Percentiles rank a stretch among this genome's conserved stretches.
These are phyloP conservation scores for Neopipo cinnamomea DNA, from an alignment of 2,113 vertebrate genomes.

Conservation along the genomic window DNA sequence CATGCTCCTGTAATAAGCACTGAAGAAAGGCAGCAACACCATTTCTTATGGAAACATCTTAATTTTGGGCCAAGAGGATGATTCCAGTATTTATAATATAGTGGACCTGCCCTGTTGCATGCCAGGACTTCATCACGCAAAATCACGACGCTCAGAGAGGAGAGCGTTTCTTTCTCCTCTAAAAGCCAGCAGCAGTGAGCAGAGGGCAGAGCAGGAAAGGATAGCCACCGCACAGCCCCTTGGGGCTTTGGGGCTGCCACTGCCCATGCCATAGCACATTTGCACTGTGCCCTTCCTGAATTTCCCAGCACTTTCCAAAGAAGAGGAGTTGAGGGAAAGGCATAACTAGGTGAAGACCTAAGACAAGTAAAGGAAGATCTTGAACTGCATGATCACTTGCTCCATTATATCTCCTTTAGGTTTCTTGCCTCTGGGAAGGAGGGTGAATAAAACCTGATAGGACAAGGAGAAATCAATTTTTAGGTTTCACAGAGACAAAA, in stretches of 20 bases:
- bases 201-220: neutral
- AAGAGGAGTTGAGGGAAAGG: neutral
- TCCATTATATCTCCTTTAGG: neutral
- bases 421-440: neutral
- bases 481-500: neutral
- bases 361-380: neutral
- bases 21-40: neutral
- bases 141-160: neutral
- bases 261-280: neutral
- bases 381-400: neutral
- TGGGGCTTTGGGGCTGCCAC: neutral
- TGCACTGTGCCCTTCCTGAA: neutral
- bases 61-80: neutral
- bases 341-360: neutral
- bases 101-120: neutral
- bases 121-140: neutral
- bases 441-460: neutral
- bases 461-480: neutral
- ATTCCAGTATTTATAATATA: neutral
- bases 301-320: neutral
- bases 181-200: neutral
- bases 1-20: neutral
- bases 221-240: neutral
- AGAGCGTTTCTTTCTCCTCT: neutral
- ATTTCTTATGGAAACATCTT: neutral